These are phyloP conservation scores for Eristalis tenax DNA, from an alignment of 2,888 invertebrate species.

Conservation along the genomic window DNA sequence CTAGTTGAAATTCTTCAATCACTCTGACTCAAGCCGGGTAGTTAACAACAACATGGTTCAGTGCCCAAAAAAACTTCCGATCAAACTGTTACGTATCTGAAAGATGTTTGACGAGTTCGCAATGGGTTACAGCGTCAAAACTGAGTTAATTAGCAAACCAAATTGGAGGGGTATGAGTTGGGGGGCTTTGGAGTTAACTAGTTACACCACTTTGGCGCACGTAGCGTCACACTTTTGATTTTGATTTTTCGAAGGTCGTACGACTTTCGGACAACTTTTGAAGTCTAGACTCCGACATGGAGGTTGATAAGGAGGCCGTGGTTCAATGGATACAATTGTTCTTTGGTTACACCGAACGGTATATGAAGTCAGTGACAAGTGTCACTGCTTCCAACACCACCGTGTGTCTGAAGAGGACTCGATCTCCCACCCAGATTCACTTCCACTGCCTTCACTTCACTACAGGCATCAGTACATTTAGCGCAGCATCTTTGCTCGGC, in stretches of 20 bases:
- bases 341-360: too few relatives aligned
- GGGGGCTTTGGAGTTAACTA: neutral
- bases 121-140: conserved; percentile 3
- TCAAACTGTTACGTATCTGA: conserved; percentile 24
- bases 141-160: neutral
- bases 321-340: too few relatives aligned
- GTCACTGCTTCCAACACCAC: too few relatives aligned
- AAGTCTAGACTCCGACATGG: too few relatives aligned
- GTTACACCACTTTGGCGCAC: neutral
- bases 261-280: neutral
- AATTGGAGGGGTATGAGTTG: conserved; percentile 11
- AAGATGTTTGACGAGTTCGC: conserved; percentile 38
- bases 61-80: conserved; percentile 25
- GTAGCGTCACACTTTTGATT: neutral
- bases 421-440: too few relatives aligned
- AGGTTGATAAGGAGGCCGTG: too few relatives aligned
- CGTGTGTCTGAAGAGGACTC: too few relatives aligned
- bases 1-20: conserved; percentile 39
- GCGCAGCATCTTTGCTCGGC: too few relatives aligned
- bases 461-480: too few relatives aligned
- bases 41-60: neutral
- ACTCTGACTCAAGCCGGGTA: conserved; percentile 13
- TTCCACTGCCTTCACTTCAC: too few relatives aligned
- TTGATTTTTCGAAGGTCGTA: neutral
- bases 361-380: too few relatives aligned